Conservation (phyloP, 2,888 invertebrate genomes). For the Tenthredo livida region DNA sequence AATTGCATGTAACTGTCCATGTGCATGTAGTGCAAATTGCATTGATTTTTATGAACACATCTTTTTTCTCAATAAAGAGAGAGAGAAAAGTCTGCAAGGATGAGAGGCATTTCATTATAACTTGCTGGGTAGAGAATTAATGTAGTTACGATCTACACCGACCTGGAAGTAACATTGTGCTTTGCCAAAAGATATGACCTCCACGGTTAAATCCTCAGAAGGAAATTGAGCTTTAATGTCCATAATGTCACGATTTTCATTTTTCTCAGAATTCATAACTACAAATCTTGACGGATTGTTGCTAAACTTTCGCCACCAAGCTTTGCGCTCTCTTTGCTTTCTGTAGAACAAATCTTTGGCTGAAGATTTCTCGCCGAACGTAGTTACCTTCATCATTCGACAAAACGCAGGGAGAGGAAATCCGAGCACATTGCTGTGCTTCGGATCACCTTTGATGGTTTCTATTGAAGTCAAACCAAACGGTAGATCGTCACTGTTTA, state of each 20-base stretch:
- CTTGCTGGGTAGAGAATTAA: neutral
- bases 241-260: slow-evolving; percentile 78
- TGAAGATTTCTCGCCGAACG: slow-evolving; percentile 71
- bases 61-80: neutral
- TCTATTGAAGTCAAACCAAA: slow-evolving; percentile 69
- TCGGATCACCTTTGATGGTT: slow-evolving; percentile 61
- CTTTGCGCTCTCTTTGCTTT: slow-evolving; percentile 88
- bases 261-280: slow-evolving; percentile 81
- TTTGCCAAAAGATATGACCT: slow-evolving; percentile 79
- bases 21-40: neutral
- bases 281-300: slow-evolving; percentile 84
- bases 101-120: neutral
- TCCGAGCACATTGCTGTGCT: slow-evolving; percentile 66
- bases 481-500: slow-evolving; percentile 63
- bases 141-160: neutral
- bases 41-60: neutral
- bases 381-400: slow-evolving; percentile 65
- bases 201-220: slow-evolving; percentile 83
- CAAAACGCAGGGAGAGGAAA: slow-evolving; percentile 60
- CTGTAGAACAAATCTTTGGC: slow-evolving; percentile 85
- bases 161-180: slow-evolving; percentile 23
- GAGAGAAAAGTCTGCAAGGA: neutral
- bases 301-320: slow-evolving; percentile 91
- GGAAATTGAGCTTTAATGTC: slow-evolving; percentile 84
- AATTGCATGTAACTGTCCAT: neutral